These are phyloP conservation scores for Drosophila kanekoi DNA, from an alignment of 2,888 invertebrate species.

Conservation along the genomic window DNA sequence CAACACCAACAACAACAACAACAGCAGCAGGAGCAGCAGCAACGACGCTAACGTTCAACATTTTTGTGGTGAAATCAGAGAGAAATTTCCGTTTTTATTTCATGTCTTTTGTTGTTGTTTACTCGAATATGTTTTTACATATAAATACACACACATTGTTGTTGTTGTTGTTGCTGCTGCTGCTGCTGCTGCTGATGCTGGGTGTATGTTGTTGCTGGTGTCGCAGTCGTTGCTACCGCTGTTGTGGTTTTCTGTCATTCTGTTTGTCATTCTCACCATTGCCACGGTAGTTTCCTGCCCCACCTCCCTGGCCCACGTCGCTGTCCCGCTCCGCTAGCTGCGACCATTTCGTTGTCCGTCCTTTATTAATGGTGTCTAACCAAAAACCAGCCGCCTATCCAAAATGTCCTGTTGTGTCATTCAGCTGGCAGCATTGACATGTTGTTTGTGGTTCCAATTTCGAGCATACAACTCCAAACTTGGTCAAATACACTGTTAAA, in stretches of 20 bases:
- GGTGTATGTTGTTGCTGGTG: slow-evolving; percentile 29
- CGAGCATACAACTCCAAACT: slow-evolving; percentile 20
- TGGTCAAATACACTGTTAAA: slow-evolving; percentile 1
- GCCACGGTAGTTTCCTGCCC: slow-evolving; percentile 7
- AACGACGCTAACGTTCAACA: slow-evolving; percentile 50
- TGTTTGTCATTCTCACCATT: slow-evolving; percentile 45
- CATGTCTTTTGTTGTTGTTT: slow-evolving; percentile 61
- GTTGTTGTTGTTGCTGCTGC: slow-evolving; percentile 37
- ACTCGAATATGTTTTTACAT: slow-evolving; percentile 67
- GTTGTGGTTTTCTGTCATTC: slow-evolving; percentile 63
- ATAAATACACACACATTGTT: slow-evolving; percentile 39
- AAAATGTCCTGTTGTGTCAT: slow-evolving; percentile 52
- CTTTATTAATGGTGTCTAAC: slow-evolving; percentile 77
- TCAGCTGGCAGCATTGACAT: slow-evolving; percentile 50
- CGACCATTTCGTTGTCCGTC: slow-evolving; percentile 52
- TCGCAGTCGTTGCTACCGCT: slow-evolving; percentile 55
- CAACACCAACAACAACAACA: slow-evolving; percentile 17
- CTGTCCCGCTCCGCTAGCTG: neutral
- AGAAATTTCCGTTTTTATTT: slow-evolving; percentile 76
- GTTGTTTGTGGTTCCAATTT: slow-evolving; percentile 46
- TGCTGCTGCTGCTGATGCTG: slow-evolving; percentile 31
- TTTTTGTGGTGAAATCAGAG: slow-evolving; percentile 79
- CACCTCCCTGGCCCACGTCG: neutral
- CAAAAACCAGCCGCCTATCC: slow-evolving; percentile 46
- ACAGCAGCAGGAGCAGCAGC: slow-evolving; percentile 13